Percentiles rank a stretch among this genome's conserved stretches.
phyloP scores from a whole-genome alignment of 1,140 invertebrate species.

The Maconellicoccus hirsutus region DNA sequence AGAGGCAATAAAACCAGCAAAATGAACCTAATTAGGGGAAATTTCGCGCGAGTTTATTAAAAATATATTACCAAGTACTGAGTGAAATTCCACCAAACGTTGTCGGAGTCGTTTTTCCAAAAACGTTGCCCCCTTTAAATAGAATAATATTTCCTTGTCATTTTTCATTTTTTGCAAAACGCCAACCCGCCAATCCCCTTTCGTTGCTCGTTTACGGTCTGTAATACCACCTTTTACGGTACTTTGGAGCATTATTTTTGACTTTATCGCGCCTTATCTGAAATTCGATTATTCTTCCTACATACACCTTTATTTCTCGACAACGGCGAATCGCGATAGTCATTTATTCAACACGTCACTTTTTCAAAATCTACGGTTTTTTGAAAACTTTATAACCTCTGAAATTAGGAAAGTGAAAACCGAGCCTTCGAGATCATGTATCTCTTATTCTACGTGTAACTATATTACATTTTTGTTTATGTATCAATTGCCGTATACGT shows the following conservation, averaged over 20 bases:
- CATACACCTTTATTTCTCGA: not conserved
- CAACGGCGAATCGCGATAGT: not conserved
- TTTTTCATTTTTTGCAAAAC: conserved; percentile 9
- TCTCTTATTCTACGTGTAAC: not conserved
- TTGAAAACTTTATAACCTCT: conserved; percentile 3
- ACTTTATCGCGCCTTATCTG: conserved; percentile 7
- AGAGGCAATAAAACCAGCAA: not conserved
- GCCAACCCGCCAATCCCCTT: not conserved
- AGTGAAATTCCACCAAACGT: not conserved
- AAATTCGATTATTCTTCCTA: conserved; percentile 4
- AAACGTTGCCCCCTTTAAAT: not conserved
- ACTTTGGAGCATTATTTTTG: conserved; percentile 9
- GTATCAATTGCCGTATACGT: not conserved
- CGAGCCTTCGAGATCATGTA: not conserved
- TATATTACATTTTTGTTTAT: not conserved
- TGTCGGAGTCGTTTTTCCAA: not conserved
- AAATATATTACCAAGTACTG: not conserved
- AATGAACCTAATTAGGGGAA: not conserved
- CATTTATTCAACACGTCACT: not conserved
- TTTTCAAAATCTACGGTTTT: conserved; percentile 1
- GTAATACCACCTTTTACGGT: conserved; percentile 8
- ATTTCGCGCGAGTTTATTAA: not conserved
- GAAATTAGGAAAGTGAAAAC: not conserved
- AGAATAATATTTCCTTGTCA: conserved; percentile 4
- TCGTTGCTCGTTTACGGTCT: conserved; percentile 7